phyloP scores from a whole-genome alignment of 2,113 vertebrate species.

The Pteruthius melanotis region DNA sequence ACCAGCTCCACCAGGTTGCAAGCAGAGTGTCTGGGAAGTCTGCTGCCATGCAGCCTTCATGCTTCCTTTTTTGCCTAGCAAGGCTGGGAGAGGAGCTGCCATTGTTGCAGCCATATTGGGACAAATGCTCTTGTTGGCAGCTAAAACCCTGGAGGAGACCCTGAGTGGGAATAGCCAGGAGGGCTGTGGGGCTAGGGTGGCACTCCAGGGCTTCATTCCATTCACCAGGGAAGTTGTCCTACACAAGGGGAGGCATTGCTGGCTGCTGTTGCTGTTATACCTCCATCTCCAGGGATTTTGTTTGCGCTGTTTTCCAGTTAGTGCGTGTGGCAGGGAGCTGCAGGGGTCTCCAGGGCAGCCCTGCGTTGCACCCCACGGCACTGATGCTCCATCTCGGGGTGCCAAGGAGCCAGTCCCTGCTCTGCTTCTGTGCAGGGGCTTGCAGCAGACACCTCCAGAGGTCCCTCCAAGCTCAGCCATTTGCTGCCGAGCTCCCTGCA shows the following conservation, averaged over 20 bases:
- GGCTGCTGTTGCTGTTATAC: neutral
- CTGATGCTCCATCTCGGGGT: accelerated
- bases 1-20: accelerated
- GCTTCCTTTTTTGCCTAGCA: neutral
- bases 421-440: neutral
- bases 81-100: neutral
- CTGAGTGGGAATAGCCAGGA: neutral
- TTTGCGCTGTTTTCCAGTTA: accelerated
- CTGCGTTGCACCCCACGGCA: neutral
- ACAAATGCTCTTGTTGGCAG: neutral
- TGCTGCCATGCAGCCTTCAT: accelerated
- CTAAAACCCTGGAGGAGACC: neutral
- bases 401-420: neutral
- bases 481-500: neutral
- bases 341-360: neutral
- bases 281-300: neutral
- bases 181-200: neutral
- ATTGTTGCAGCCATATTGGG: accelerated
- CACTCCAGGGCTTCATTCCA: accelerated
- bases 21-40: neutral
- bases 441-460: conserved; percentile 40
- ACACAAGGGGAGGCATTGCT: accelerated
- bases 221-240: accelerated
- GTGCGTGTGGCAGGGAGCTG: neutral
- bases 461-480: conserved; percentile 54